Percentiles rank a stretch among this genome's conserved stretches.
phyloP scores from a whole-genome alignment of 2,888 invertebrate genomes.

The Sicus ferrugineus region DNA sequence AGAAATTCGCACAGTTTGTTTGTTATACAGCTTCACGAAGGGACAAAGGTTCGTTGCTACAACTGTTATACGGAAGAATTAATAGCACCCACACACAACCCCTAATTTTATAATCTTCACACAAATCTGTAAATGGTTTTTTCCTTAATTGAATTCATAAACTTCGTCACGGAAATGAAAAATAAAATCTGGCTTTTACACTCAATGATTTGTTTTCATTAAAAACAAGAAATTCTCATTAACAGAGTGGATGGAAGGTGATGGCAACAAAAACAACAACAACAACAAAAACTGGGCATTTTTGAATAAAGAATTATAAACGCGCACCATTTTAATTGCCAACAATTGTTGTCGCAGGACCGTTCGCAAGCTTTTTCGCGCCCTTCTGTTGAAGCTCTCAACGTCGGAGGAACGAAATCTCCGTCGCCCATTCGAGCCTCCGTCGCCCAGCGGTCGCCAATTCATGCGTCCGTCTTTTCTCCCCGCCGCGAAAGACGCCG shows the following conservation, averaged over 20 bases:
- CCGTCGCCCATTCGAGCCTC: neutral
- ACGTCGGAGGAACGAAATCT: too few relatives aligned
- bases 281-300: slow-evolving; percentile 35
- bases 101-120: neutral
- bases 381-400: neutral
- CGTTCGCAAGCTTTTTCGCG: slow-evolving; percentile 29
- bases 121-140: slow-evolving; percentile 60
- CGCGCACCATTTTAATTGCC: slow-evolving; percentile 46
- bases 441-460: neutral
- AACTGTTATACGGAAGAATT: too few relatives aligned
- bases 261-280: slow-evolving; percentile 47
- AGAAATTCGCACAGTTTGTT: slow-evolving; percentile 25
- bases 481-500: slow-evolving; percentile 22
- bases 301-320: slow-evolving; percentile 37
- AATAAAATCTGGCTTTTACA: slow-evolving; percentile 56
- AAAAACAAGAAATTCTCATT: slow-evolving; percentile 62
- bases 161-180: slow-evolving; percentile 60
- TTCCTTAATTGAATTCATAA: slow-evolving; percentile 61
- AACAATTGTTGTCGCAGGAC: slow-evolving; percentile 41
- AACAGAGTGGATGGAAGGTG: slow-evolving; percentile 43
- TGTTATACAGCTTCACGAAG: slow-evolving; percentile 16
- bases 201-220: slow-evolving; percentile 63
- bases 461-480: neutral
- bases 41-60: neutral
- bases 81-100: neutral